Base-by-base conservation (phyloP, 2,113 vertebrate genomes). In the Fregetta grallaria region DNA sequence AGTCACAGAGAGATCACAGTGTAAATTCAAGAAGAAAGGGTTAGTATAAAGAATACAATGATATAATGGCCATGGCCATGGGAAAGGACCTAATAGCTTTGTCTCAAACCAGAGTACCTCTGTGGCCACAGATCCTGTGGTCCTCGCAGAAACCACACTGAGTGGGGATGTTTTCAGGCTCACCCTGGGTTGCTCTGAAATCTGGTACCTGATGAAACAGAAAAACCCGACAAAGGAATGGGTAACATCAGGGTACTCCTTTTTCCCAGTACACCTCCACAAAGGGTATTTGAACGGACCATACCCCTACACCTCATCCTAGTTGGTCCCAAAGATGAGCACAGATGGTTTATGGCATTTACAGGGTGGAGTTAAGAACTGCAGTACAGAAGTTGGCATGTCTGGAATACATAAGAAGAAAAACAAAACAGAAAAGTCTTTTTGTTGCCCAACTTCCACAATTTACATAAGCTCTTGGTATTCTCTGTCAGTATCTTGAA, bases 301-400 rank as follows among this genome's bases (percentile, higher is more conserved):
- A 3, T 20, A 14, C 13, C 26, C 23, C 20, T 26, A 15, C 6
- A 1, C 29, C 10, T 0, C n/a, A 6, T 5, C 4, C 4, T 16
- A 1, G 36, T 38, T 49, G 32, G 32, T 74, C 67, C 44, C 52
- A 36, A 71, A 71, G n/a, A 25, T 1, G 15, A 32, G 25, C 10
- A 32, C 2, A 9, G 70, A 3, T 5, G 38, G 18, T n/a, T 59
- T 53, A 3, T 36, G 44, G 17, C 52, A 40, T 65, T 36, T 44
- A 45, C 30, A 25, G 52, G 45, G n/a, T 2, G 8, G 27, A 63
- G 16, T 34, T 71, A 21, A 58, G 23, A 36, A 34, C 47, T 13
- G 17, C n/a, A 56, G 13, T 5, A 10, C 18, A 30, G 45, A 42
- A 18, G 12, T 3, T 67, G 52, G 12, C 12, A 5, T 14, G 17